Evolutionary conservation across 2,888 invertebrate species (phyloP), one percentile per base, ranked within the genome.

Genomic region (Calameuta idolon): DNA sequence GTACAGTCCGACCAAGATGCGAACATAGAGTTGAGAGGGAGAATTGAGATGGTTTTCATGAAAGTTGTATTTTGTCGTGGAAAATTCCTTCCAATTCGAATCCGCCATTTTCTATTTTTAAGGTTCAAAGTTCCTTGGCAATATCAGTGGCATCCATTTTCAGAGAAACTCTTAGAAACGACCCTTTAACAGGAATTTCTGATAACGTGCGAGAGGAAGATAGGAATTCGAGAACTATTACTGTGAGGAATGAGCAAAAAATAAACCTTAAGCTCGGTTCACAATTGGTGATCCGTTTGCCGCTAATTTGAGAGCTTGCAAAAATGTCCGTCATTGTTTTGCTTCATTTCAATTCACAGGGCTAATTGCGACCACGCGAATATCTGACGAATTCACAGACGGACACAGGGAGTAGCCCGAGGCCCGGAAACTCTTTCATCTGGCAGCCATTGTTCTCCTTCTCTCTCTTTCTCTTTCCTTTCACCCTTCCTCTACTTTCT

Each of bases 391-490:
- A 34, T 23, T 33, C 74, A 34, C 74, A 35, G 74, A 74, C 35
- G 74, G 34, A 74, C 74, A 34, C 23, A 34, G 30, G 34, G 35
- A 23, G 81, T 75, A 76, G 77, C 79, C 76, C 80, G 80, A 81
- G 85, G 87, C 85, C 78, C 81, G 81, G 79, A 84, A 85, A 86
- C 86, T 86, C 88, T 89, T 88, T 89, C 88, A 89, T 89, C 85
- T 86, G 84, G 83, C 37, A 40, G 15, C 34, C 35, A 74, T 74
- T 81, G 81, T 80, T 79, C 80, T 87, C 87, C 86, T 86, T 86
- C 85, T 83, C 76, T 79, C 76, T 78, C 79, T 80, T 79, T 76
- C 75, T 71, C 77, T 68, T 71, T 75, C 76, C 69, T 75, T 40
- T 55, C 68, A 69, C 37, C 34, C 33, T 69, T 30, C 75, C n/a